Conservation (phyloP, 2,797 vertebrate species). For the Siniperca scherzeri region DNA sequence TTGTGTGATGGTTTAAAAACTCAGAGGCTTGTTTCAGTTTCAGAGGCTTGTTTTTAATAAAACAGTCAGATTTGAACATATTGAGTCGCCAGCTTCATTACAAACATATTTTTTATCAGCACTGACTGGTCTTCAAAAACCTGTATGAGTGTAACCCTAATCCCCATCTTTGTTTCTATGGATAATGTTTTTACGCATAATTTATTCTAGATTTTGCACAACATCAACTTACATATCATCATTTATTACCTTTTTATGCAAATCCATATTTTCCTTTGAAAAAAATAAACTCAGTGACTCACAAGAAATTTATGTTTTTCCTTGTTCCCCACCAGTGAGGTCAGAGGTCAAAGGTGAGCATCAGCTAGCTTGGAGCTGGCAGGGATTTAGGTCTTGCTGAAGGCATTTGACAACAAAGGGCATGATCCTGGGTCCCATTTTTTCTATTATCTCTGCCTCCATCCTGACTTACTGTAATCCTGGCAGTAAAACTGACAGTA, state of each 20-base stretch:
- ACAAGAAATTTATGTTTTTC: background rate
- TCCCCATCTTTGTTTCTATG: background rate
- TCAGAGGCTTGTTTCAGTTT: too few species aligned
- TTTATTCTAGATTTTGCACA: background rate
- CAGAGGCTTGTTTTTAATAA: too few species aligned
- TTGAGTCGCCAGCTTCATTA: background rate
- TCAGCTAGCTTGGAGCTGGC: background rate
- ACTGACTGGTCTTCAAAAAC: background rate
- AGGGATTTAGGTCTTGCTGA: conserved; percentile 3
- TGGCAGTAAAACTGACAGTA: conserved; percentile 6
- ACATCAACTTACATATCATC: background rate
- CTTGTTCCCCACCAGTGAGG: background rate
- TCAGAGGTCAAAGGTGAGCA: conserved; percentile 22
- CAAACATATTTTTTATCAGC: background rate
- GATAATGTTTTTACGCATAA: background rate
- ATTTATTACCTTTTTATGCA: background rate
- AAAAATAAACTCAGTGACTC: background rate
- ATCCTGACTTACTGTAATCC: background rate
- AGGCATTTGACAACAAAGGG: conserved; percentile 5
- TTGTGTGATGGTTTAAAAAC: too few species aligned
- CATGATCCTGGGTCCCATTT: background rate
- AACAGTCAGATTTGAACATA: background rate
- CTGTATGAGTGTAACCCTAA: background rate
- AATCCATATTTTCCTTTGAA: background rate
- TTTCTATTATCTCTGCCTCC: background rate